phyloP scores from a whole-genome alignment of 2,888 invertebrate species.

The Amphipoea lucens region DNA sequence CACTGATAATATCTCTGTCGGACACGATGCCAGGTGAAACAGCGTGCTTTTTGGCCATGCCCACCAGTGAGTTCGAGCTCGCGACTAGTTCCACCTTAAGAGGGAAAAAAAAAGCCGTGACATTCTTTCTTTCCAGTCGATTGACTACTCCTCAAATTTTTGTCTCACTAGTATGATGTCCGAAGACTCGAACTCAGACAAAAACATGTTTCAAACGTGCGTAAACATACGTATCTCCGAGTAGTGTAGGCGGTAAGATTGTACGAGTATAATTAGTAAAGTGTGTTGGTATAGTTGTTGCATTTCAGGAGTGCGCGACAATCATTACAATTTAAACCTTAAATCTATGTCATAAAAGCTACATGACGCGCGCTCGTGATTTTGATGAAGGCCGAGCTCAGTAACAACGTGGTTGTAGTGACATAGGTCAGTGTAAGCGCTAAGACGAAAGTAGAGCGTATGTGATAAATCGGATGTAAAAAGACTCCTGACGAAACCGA shows the following conservation, averaged over 20 bases:
- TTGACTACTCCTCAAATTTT: not conserved
- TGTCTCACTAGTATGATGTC: not conserved
- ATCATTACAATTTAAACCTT: constrained; percentile 8
- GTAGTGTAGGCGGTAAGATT: not conserved
- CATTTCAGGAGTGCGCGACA: not conserved
- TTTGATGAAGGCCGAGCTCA: constrained; percentile 7
- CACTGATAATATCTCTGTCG: no score
- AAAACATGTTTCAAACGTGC: not conserved
- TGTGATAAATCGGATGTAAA: constrained; percentile 18
- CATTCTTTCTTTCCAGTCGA: not conserved
- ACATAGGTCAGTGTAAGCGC: constrained; percentile 4
- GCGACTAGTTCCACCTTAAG: no score
- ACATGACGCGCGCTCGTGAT: not conserved
- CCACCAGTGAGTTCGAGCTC: no score
- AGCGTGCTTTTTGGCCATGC: no score
- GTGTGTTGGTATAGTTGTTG: constrained; percentile 16
- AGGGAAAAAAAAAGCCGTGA: not conserved
- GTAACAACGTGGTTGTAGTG: not conserved
- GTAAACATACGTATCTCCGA: not conserved
- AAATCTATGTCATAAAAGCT: not conserved
- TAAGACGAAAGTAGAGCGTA: constrained; percentile 16
- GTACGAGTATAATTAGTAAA: not conserved
- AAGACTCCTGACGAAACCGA: constrained; percentile 1
- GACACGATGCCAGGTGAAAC: no score
- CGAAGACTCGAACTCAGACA: not conserved